phyloP scores from a whole-genome alignment of 2,113 vertebrate genomes.

The Cyanoramphus novaezelandiae region DNA sequence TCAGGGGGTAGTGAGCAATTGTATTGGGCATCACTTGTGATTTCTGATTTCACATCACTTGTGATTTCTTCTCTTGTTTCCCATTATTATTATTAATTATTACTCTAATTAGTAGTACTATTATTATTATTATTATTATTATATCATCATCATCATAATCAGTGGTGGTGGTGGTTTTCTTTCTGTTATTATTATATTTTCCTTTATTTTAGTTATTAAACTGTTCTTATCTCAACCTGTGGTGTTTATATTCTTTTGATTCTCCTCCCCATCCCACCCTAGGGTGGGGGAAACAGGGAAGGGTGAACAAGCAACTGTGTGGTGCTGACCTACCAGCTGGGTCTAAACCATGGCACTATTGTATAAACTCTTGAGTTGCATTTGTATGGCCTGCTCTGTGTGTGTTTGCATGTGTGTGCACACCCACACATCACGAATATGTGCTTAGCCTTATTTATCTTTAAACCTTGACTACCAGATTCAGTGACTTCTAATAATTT shows the following conservation, averaged over 20 bases:
- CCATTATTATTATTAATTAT: neutral
- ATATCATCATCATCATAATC: neutral
- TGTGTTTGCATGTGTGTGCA: neutral
- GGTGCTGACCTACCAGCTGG: neutral
- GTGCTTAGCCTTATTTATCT: neutral
- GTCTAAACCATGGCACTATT: neutral
- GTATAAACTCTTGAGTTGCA: neutral
- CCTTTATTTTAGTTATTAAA: neutral
- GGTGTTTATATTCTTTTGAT: neutral
- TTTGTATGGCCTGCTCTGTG: neutral
- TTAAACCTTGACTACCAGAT: accelerated
- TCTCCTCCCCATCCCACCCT: neutral
- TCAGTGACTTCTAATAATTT: neutral
- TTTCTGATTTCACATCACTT: neutral
- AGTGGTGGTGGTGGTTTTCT: neutral
- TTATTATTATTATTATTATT: neutral
- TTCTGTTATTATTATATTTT: neutral
- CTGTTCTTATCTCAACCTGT: neutral
- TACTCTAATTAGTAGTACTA: too few species aligned
- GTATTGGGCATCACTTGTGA: neutral
- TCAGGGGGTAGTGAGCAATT: neutral
- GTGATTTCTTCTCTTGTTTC: neutral
- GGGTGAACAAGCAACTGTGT: neutral
- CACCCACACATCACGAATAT: neutral
- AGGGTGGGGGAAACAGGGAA: neutral